Percentiles rank a stretch among this genome's conserved stretches.
These are phyloP conservation scores for Anarrhichthys ocellatus DNA, from an alignment of 2,113 vertebrate species.

Conservation along the genomic window DNA sequence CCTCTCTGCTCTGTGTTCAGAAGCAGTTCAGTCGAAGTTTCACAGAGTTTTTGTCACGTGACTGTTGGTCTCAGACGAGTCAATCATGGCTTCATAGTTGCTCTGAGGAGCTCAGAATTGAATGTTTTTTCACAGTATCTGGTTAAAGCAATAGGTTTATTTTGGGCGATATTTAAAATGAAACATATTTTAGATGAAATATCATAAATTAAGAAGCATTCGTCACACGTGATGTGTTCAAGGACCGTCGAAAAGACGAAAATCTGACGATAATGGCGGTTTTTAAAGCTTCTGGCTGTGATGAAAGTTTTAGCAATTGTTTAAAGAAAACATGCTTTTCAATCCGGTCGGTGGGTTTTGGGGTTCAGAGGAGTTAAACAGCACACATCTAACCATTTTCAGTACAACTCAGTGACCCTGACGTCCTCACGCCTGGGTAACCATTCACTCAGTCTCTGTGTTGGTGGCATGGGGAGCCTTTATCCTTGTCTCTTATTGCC, in stretches of 20 bases:
- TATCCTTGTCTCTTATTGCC: constrained; percentile 48
- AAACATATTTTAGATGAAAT: neutral
- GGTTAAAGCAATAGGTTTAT: no score
- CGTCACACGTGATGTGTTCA: neutral
- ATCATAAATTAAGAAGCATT: neutral
- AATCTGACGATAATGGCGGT: neutral
- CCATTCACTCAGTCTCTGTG: constrained; percentile 43
- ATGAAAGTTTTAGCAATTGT: neutral
- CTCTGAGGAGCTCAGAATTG: no score
- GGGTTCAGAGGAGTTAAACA: neutral
- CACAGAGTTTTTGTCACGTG: neutral
- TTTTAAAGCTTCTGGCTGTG: neutral
- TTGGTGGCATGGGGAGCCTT: constrained; percentile 25
- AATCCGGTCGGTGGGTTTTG: no score
- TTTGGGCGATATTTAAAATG: no score
- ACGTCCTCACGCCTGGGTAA: constrained; percentile 21
- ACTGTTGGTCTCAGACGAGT: no score
- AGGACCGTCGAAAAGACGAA: neutral
- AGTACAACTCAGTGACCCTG: constrained; percentile 16
- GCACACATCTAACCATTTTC: neutral
- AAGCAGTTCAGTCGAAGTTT: neutral
- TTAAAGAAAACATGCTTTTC: neutral
- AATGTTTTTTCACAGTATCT: no score
- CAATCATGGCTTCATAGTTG: neutral
- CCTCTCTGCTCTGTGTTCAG: no score